A percentile compares a stretch with the other conserved stretches of the same genome.
Evolutionary conservation across 2,113 vertebrate species (phyloP).

Genomic region (Centropus bengalensis): DNA sequence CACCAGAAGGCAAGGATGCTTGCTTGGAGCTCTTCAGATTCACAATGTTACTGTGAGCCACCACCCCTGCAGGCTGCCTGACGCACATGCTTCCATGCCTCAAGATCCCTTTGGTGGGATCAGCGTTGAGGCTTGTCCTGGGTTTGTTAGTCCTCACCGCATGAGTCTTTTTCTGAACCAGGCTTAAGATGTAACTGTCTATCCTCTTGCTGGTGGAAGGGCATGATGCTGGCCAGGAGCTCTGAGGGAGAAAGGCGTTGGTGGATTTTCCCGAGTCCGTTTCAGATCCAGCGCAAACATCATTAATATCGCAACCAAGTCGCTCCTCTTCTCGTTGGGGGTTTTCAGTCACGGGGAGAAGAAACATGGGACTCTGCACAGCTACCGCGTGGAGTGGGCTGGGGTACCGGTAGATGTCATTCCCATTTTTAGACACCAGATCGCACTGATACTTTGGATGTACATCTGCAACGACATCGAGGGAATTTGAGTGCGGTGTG

Average conservation of each 20-base stretch:
- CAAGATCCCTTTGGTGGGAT: conserved; percentile 86
- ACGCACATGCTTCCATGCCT: conserved; percentile 85
- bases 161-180: conserved; percentile 88
- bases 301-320: conserved; percentile 41
- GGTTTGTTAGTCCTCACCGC: conserved; percentile 89
- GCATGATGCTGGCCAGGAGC: conserved; percentile 70
- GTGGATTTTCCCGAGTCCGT: conserved; percentile 68
- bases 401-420: conserved; percentile 88
- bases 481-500: conserved; percentile 80
- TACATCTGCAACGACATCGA: conserved; percentile 81
- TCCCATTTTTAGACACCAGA: conserved; percentile 87
- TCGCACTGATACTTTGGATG: conserved; percentile 89
- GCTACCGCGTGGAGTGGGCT: conserved; percentile 90
- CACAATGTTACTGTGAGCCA: conserved; percentile 50
- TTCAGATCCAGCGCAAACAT: conserved; percentile 62
- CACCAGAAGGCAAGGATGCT: conserved; percentile 61
- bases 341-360: conserved; percentile 78
- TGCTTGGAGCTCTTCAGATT: conserved; percentile 78
- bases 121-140: conserved; percentile 87
- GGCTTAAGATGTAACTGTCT: conserved; percentile 89
- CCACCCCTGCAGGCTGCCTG: conserved; percentile 65
- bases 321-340: conserved; percentile 79
- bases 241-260: conserved; percentile 59
- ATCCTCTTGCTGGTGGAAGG: conserved; percentile 80
- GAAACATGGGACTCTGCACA: conserved; percentile 88